Evolutionary conservation across 2,113 vertebrate genomes (phyloP).

Genomic region (Brachypodius melanocephalos): DNA sequence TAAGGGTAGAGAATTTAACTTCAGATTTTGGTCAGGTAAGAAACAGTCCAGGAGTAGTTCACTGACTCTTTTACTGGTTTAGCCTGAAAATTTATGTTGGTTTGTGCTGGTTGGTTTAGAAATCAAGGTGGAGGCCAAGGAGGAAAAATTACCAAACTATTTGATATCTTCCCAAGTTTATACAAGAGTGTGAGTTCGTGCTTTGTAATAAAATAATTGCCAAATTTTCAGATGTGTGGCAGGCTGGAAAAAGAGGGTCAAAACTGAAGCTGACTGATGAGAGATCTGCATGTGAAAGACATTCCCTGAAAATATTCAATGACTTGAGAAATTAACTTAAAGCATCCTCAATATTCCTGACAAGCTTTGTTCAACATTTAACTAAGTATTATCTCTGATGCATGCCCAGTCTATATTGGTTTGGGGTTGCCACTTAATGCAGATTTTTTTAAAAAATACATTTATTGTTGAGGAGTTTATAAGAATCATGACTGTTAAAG

Average conservation of each 20-base stretch:
- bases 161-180: neutral
- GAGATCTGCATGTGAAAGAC: neutral
- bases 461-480: neutral
- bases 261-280: neutral
- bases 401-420: rapidly evolving
- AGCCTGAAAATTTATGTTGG: neutral
- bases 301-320: neutral
- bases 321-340: neutral
- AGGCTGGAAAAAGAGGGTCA: neutral
- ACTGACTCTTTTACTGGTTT: neutral
- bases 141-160: neutral
- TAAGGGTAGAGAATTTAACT: neutral
- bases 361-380: neutral
- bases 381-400: neutral
- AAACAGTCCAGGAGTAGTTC: neutral
- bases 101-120: neutral
- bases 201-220: neutral
- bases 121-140: neutral
- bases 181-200: neutral
- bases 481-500: neutral
- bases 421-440: neutral
- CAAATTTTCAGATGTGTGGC: neutral
- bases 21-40: neutral
- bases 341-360: neutral
- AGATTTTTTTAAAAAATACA: neutral